Evolutionary conservation across 2,113 vertebrate genomes (phyloP).

Genomic region (Elaphurus davidianus): DNA sequence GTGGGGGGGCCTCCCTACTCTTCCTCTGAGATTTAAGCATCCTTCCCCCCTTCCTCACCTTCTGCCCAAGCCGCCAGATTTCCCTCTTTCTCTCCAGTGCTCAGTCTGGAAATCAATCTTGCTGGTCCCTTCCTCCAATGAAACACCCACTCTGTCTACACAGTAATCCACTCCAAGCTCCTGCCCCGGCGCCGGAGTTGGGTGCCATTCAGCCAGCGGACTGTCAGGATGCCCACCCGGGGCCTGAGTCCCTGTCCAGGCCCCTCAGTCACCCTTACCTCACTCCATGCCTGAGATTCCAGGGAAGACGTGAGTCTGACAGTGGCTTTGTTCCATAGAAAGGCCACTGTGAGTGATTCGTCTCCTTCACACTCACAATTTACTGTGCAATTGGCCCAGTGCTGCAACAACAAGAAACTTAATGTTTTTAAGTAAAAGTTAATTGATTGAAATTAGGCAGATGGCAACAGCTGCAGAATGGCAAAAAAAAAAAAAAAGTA

Average conservation of each 20-base stretch:
- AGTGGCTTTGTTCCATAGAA: neutral
- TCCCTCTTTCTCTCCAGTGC: neutral
- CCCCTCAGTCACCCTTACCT: fast-evolving
- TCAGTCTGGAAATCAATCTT: neutral
- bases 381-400: slow-evolving; percentile 6
- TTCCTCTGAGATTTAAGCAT: neutral
- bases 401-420: slow-evolving; percentile 43
- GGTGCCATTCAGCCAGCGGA: fast-evolving
- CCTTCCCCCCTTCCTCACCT: neutral
- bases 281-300: neutral
- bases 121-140: fast-evolving
- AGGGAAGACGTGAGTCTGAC: neutral
- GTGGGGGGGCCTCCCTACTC: no score
- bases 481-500: neutral
- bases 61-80: neutral
- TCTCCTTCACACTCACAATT: slow-evolving; percentile 41
- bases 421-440: slow-evolving; percentile 67
- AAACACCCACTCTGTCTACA: neutral
- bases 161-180: fast-evolving
- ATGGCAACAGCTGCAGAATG: slow-evolving; percentile 56
- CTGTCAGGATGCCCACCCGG: neutral
- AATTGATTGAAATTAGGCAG: slow-evolving; percentile 72
- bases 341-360: neutral
- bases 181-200: fast-evolving
- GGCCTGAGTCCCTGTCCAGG: fast-evolving